Base-by-base conservation (phyloP, 2,888 invertebrate genomes). In the Lasioglossum oenotherae region DNA sequence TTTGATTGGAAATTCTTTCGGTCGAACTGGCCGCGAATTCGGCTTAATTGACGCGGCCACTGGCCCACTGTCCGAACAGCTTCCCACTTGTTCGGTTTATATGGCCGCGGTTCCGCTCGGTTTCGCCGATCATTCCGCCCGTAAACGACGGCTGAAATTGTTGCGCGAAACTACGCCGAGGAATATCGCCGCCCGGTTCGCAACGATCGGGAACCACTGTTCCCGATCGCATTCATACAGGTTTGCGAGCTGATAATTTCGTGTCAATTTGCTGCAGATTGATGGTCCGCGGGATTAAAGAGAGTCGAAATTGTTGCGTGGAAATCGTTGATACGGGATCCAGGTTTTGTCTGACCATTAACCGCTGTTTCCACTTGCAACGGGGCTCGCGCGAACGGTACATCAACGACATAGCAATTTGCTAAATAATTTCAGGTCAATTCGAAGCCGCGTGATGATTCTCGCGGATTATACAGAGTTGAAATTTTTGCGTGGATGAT, bases 1-100 rank as follows among this genome's bases (percentile, higher is more conserved):
- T 64, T 64, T 64, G 64, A 64, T 64, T 64, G 64, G 67, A 67
- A 19, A 35, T 35, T 35, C 67, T 67, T 67, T 67, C 67, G 67
- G 35, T 19, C 19, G 35, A 35, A 35, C 8, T 6, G 67, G 31
- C 35, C 67, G 67, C 60, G n/a, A 67, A 35, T 31, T 67, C 35
- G 31, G 60, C 23, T 31, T 67, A 67, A 67, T 67, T 31, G 67
- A 67, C 67, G 67, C 19, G 35, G 8, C 19, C 35, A 31, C 35
- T 31, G 31, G 19, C 31, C 31, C 64, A 27, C 64, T 27, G 1
- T 6, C 27, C 27, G 6, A 27, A 31, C 64, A 31, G 27, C 31
- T 64, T 31, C 31, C 60, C 27, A 27, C 14, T 27, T 60, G 14
- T 60, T 16, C 14, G 6, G 16, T 64, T 64, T 64, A 27, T 27